Base-by-base conservation (phyloP, 2,888 invertebrate genomes). In the Ferrisia virgata region DNA sequence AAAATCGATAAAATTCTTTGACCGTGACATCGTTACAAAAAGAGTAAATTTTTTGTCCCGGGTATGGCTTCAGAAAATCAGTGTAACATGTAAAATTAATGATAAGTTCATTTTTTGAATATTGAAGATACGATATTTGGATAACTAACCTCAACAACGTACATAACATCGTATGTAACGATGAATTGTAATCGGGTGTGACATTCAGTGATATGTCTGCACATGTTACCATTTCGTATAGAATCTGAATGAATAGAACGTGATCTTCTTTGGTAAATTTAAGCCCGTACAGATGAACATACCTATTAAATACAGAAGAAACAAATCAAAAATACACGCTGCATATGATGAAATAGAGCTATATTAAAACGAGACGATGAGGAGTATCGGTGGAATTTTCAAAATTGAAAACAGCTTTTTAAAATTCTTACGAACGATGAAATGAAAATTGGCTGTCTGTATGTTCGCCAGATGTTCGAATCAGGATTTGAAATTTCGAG, bases 191-290 rank as follows among this genome's bases (percentile, higher is more conserved):
- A 76, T 76, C 72, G n/a, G 72, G 72, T 33, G 22, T 76, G 36
- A 36, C 72, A 76, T 76, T 18, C 8, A 36, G 36, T n/a, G 72
- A 33, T 9, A 76, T 89, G 86, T 94, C 92, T 64, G 94, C 94
- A 87, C 94, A 93, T 15, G 92, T 91, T 43, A 95, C 89, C 85
- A 96, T 89, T 87, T 96, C 94, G 88, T 93, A 94, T 85, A 94
- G 91, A 85, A 97, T 88, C 87, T 95, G 93, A 76, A 97, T 92
- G 79, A 98, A 91, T 22, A 91, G 89, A 80, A 97, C 91, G 88
- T 98, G 97, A 88, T 97, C 97, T 86, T 95, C 94, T 89, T 97
- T 97, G 0, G 94, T 93, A 89, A 98, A 96, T 88, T 95, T 95
- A 86, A 94, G 89, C 6, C 96, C 96, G 90, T 96, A 95, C 85